Evolutionary conservation across 2,888 invertebrate genomes (phyloP).

Genomic region (Leucophora obtusa): DNA sequence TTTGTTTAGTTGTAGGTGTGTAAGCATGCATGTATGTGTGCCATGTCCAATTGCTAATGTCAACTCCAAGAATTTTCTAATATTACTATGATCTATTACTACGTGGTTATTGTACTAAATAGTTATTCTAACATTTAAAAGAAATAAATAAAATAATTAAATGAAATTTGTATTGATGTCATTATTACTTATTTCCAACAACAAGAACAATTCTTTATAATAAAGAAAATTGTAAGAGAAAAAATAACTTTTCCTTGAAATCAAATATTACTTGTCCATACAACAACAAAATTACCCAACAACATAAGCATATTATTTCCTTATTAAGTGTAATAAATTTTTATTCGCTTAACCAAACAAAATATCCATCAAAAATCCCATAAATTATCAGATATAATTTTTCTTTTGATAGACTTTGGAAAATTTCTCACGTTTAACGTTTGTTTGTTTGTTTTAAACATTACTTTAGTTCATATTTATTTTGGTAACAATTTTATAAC

Average conservation of each 20-base stretch:
- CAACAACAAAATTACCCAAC: not conserved
- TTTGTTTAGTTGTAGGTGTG: not conserved
- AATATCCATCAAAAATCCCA: constrained; percentile 4
- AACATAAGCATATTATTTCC: constrained; percentile 6
- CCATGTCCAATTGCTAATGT: constrained; percentile 28
- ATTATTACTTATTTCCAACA: constrained; percentile 15
- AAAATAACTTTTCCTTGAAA: constrained; percentile 1
- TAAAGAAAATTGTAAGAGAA: not conserved
- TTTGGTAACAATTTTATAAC: constrained; percentile 25
- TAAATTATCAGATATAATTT: constrained; percentile 23
- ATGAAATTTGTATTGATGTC: constrained; percentile 35
- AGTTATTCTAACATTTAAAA: not conserved
- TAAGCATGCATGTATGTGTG: not conserved
- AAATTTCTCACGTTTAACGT: constrained; percentile 26
- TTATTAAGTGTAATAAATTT: not conserved
- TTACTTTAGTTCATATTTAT: constrained; percentile 32
- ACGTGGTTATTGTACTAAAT: not conserved
- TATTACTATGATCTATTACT: not conserved
- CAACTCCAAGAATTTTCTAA: constrained; percentile 15
- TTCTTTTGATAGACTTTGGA: constrained; percentile 17
- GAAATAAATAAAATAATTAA: not conserved
- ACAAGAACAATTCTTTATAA: not conserved
- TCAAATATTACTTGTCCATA: not conserved
- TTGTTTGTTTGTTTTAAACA: not conserved
- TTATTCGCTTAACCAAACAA: not conserved